Evolutionary conservation across 2,797 vertebrate genomes (phyloP).

Genomic region (Karalla daura): DNA sequence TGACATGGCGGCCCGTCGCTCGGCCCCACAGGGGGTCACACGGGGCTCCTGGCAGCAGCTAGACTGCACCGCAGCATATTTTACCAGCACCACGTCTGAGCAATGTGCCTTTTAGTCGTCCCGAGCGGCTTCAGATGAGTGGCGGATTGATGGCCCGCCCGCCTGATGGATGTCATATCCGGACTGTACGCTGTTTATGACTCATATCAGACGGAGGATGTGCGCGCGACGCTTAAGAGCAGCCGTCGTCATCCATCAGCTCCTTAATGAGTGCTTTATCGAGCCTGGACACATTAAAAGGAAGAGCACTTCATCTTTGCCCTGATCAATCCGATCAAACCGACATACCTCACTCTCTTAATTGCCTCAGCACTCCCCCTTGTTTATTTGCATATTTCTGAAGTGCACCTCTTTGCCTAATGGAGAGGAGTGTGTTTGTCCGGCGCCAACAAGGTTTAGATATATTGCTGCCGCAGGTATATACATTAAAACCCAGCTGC

Average conservation of each 20-base stretch:
- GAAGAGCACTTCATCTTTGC: slow-evolving; percentile 35
- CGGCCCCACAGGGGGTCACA: slow-evolving; percentile 42
- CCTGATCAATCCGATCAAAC: slow-evolving; percentile 39
- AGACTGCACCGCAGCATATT: slow-evolving; percentile 49
- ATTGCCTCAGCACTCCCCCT: slow-evolving; percentile 25
- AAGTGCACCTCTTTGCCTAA: slow-evolving; percentile 7
- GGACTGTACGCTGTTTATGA: slow-evolving; percentile 49
- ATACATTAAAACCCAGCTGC: slow-evolving; percentile 21
- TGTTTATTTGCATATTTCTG: slow-evolving; percentile 53
- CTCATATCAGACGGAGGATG: slow-evolving; percentile 40
- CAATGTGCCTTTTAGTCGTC: slow-evolving; percentile 51
- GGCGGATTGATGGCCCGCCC: slow-evolving; percentile 44
- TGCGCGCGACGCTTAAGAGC: slow-evolving; percentile 32
- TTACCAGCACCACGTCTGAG: slow-evolving; percentile 47
- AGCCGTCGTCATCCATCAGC: slow-evolving; percentile 51
- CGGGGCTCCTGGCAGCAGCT: slow-evolving; percentile 51
- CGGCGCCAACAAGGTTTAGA: slow-evolving; percentile 19
- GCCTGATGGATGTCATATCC: slow-evolving; percentile 47
- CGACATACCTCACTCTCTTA: slow-evolving; percentile 40
- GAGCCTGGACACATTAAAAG: slow-evolving; percentile 46
- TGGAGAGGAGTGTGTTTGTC: slow-evolving; percentile 37
- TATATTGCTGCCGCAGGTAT: slow-evolving; percentile 29
- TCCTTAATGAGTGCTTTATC: slow-evolving; percentile 55
- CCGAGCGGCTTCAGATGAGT: slow-evolving; percentile 36
- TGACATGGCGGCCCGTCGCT: slow-evolving; percentile 2